Conservation (phyloP, 2,113 vertebrate genomes). For the Pholis gunnellus region DNA sequence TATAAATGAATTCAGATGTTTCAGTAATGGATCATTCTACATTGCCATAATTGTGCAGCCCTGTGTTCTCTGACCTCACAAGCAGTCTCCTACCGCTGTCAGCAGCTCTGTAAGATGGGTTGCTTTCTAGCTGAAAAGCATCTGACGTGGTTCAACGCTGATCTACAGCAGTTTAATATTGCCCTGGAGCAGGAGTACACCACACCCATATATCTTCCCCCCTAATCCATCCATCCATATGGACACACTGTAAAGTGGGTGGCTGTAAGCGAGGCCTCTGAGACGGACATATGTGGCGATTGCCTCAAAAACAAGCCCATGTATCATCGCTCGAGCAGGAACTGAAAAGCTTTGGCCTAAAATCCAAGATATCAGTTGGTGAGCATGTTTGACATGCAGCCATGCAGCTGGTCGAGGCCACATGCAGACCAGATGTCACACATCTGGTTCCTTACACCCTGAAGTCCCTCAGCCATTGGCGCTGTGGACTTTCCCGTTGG, state of each 20-base stretch:
- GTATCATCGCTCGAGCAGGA: constrained; percentile 39
- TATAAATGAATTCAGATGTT: constrained; percentile 47
- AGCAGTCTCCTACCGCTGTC: constrained; percentile 3
- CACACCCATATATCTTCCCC: constrained; percentile 38
- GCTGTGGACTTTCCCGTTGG: constrained; percentile 76
- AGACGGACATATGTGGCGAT: constrained; percentile 20
- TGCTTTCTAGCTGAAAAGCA: constrained; percentile 32
- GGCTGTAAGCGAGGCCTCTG: constrained; percentile 23
- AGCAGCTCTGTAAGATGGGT: constrained; percentile 17
- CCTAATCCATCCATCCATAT: constrained; percentile 10
- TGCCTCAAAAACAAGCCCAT: constrained; percentile 54
- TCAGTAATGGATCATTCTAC: constrained; percentile 11
- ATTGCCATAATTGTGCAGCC: constrained; percentile 10
- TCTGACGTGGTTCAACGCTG: constrained; percentile 28
- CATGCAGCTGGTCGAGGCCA: constrained; percentile 59
- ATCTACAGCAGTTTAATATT: constrained; percentile 30
- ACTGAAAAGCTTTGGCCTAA: constrained; percentile 25
- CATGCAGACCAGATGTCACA: constrained; percentile 77
- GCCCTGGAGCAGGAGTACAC: constrained; percentile 32
- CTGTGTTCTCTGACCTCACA: constrained; percentile 38
- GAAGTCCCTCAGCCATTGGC: constrained; percentile 48
- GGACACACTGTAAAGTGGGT: constrained; percentile 27
- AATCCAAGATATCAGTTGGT: constrained; percentile 46
- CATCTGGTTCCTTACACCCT: constrained; percentile 50
- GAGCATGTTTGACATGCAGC: constrained; percentile 60